Percentiles rank a stretch among this genome's conserved stretches.
These are phyloP conservation scores for Chrysaora quinquecirrha DNA, from an alignment of 30 jellyfish, hydroid and myxozoan species.

Conservation along the genomic window DNA sequence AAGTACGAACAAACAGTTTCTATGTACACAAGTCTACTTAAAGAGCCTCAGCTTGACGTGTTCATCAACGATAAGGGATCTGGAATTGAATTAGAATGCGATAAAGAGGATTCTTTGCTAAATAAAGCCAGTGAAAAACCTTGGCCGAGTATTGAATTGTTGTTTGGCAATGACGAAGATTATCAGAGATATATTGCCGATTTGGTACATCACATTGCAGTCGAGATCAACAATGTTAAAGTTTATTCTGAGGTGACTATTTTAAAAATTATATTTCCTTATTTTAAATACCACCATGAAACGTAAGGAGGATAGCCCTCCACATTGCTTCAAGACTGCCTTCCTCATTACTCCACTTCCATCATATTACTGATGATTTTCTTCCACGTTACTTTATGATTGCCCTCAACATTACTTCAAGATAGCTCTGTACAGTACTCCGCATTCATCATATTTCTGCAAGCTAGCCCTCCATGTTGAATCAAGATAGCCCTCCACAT, in stretches of 20 bases:
- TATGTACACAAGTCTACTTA: slow-evolving; percentile 40
- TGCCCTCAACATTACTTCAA: no score
- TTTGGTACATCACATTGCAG: slow-evolving; percentile 40
- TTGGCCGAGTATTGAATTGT: slow-evolving; percentile 68
- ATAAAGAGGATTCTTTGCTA: slow-evolving; percentile 26
- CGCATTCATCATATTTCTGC: no score
- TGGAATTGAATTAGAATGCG: slow-evolving; percentile 29
- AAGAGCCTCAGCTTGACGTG: slow-evolving; percentile 47
- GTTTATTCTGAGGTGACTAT: slow-evolving; percentile 49
- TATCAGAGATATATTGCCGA: slow-evolving; percentile 62
- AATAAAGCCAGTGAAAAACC: slow-evolving; percentile 32
- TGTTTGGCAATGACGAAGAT: slow-evolving; percentile 60
- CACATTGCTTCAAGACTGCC: no score
- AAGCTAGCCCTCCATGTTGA: no score
- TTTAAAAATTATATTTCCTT: no score
- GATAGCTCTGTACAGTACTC: no score
- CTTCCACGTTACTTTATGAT: no score
- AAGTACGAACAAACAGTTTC: slow-evolving; percentile 61
- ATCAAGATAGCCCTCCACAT: no score
- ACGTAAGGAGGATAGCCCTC: no score
- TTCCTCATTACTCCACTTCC: no score
- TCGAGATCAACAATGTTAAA: slow-evolving; percentile 42
- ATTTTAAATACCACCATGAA: no score
- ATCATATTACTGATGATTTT: no score
- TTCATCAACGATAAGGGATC: slow-evolving; percentile 35